Conservation (phyloP, 2,797 vertebrate species). For the Spea hammondii region DNA sequence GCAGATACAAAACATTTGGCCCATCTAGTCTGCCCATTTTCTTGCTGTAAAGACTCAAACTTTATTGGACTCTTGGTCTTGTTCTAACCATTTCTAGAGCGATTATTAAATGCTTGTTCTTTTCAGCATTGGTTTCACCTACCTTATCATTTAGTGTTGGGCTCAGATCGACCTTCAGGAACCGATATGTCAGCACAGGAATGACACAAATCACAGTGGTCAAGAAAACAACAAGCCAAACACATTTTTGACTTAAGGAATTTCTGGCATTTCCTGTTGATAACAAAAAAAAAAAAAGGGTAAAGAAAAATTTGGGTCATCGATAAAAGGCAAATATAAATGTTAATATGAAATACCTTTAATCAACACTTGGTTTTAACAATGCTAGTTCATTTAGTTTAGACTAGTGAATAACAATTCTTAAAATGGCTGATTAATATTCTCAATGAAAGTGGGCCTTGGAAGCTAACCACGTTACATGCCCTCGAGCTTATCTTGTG, state of each 20-base stretch:
- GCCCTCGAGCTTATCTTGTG: too few relatives aligned
- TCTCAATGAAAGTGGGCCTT: too few relatives aligned
- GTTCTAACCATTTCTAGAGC: too few relatives aligned
- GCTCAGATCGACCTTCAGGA: slow-evolving; percentile 71
- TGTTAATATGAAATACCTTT: background rate
- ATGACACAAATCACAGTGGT: slow-evolving; percentile 75
- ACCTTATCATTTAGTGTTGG: slow-evolving; percentile 77
- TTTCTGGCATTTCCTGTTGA: slow-evolving; percentile 72
- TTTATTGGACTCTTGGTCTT: too few relatives aligned
- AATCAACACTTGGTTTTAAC: background rate
- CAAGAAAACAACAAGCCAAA: slow-evolving; percentile 81
- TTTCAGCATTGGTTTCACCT: background rate
- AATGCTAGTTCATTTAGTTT: too few relatives aligned
- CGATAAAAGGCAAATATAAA: background rate
- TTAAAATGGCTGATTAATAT: too few relatives aligned
- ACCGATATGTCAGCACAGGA: slow-evolving; percentile 70
- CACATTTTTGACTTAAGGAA: slow-evolving; percentile 70
- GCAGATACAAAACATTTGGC: too few relatives aligned
- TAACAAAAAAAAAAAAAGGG: background rate
- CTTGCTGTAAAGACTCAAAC: too few relatives aligned
- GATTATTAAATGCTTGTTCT: too few relatives aligned
- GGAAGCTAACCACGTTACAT: too few relatives aligned
- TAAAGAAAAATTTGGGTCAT: background rate
- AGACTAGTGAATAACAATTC: too few relatives aligned
- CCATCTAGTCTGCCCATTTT: too few relatives aligned